phyloP scores from a whole-genome alignment of 2,888 invertebrate species.

The Napeogenes sylphis region DNA sequence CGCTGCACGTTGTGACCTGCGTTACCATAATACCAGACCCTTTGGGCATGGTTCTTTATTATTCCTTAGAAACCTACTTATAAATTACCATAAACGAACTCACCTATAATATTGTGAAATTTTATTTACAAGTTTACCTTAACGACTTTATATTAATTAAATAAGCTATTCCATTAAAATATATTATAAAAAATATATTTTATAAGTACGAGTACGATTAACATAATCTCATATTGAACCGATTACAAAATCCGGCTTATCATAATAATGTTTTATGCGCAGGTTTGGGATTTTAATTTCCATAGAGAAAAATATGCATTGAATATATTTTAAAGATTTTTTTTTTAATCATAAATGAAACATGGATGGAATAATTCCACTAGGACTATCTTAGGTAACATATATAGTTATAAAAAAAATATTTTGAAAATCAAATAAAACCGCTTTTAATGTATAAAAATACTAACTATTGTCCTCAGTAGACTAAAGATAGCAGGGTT shows the following conservation, averaged over 20 bases:
- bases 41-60: constrained; percentile 61
- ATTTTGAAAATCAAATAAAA: no score
- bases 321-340: not conserved
- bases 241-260: constrained; percentile 53
- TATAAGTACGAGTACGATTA: constrained; percentile 17
- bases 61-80: constrained; percentile 19
- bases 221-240: constrained; percentile 57
- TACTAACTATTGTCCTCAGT: no score
- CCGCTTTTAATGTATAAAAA: no score
- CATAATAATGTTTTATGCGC: constrained; percentile 42
- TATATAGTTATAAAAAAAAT: no score
- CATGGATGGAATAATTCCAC: not conserved
- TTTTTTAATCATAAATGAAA: not conserved
- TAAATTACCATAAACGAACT: no score
- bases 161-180: no score
- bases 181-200: not conserved
- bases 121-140: no score
- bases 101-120: constrained; percentile 7
- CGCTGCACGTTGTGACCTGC: constrained; percentile 60
- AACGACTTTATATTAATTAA: no score
- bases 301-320: not conserved
- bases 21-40: constrained; percentile 44
- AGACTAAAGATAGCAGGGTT: no score
- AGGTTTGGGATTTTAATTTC: not conserved
- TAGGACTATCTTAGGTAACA: no score